A percentile compares a stretch with the other conserved stretches of the same genome.
These are phyloP conservation scores for Frieseomelitta varia DNA, from an alignment of 1,140 invertebrate genomes.

Conservation along the genomic window DNA sequence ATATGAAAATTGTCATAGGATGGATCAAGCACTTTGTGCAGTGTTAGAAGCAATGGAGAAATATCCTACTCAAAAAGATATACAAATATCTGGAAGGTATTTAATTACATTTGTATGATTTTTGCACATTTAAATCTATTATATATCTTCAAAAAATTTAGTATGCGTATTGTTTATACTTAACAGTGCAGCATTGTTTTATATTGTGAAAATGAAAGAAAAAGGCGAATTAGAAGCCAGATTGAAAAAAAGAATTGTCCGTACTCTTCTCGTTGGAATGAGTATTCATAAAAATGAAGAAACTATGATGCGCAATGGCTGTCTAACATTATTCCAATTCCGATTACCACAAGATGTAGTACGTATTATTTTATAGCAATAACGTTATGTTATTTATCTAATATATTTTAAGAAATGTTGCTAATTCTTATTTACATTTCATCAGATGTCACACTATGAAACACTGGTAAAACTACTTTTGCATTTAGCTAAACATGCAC, in stretches of 20 bases:
- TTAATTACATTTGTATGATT: not conserved
- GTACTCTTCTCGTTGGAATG: conserved; percentile 94
- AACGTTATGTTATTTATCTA: not conserved
- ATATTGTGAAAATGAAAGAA: conserved; percentile 94
- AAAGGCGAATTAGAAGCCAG: conserved; percentile 85
- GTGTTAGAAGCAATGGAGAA: conserved; percentile 93
- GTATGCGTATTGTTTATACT: conserved; percentile 53
- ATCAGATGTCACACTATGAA: conserved; percentile 90
- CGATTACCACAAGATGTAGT: conserved; percentile 97
- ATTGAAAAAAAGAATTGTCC: conserved; percentile 90
- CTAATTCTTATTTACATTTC: conserved; percentile 20
- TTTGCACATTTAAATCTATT: conserved; percentile 13
- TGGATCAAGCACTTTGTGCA: conserved; percentile 88
- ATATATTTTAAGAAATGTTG: not conserved
- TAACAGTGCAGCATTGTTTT: conserved; percentile 94
- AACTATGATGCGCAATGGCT: conserved; percentile 97
- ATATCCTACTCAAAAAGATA: conserved; percentile 91
- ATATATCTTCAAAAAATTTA: not conserved
- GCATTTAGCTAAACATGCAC: conserved; percentile 90
- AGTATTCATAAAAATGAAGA: conserved; percentile 90
- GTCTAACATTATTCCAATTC: conserved; percentile 96
- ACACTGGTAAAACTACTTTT: conserved; percentile 93
- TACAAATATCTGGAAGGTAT: conserved; percentile 96
- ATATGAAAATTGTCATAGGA: conserved; percentile 88
- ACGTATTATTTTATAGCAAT: conserved; percentile 76